Base-by-base conservation (phyloP, 2,888 invertebrate species). In the Caenorhabditis zanzibari region DNA sequence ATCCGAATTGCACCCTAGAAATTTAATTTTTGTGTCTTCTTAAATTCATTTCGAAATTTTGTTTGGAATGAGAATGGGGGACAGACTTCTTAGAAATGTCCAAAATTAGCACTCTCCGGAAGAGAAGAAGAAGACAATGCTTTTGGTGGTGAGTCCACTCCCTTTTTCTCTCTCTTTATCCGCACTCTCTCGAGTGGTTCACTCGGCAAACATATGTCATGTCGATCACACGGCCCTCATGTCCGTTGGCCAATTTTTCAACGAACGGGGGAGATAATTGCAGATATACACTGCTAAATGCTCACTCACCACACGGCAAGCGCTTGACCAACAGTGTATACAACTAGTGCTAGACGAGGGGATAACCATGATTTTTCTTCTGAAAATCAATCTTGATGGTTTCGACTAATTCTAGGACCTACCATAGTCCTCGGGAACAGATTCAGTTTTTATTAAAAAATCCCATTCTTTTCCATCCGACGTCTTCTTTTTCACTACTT, bases 1-100 rank as follows among this genome's bases (percentile, higher is more conserved):
- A 95, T 14, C 98, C 98, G 93, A 98, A 98, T 93, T 96, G 95
- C 6, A 96, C 44, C 85, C 89, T 88, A 68, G 69, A 66, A 75
- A 64, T 74, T 54, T 28, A 74, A 74, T 74, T 63, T 56, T 58
- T 52, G 19, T 12, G 32, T 32, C 12, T 38, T 6, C 9, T 38
- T 26, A 10, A 41, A 58, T 26, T 56, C 16, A 9, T 26, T 56
- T 56, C 54, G 69, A 52, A 54, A 52, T 63, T 38, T 12, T 54
- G n/a, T 54, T 38, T 59, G 24, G 26, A 61, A 63, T 47, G 38
- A 22, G 26, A 56, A 12, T 58, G 6, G 26, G 22, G 47, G 32
- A 58, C 12, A 12, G 49, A 26, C 28, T 56, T 56, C 28, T 56
- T 47, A 14, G 26, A 54, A 54, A 24, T 24, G n/a, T 47, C 76